Percentiles rank a stretch among this genome's conserved stretches.
Evolutionary conservation across 2,888 invertebrate species (phyloP).

Genomic region (Catocala sponsa): DNA sequence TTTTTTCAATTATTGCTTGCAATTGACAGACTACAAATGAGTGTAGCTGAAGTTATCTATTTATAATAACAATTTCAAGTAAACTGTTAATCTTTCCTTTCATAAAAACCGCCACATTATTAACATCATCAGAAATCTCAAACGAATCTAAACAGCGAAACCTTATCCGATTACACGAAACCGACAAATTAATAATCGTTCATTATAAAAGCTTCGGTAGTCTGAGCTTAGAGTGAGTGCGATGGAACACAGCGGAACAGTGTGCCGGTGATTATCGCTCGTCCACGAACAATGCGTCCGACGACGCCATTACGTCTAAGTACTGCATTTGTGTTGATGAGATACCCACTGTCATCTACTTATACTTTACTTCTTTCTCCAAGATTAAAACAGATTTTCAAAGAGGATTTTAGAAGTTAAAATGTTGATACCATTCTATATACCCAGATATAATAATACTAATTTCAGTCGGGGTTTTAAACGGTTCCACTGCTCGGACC

Average conservation of each 20-base stretch:
- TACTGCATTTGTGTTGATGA: constrained; percentile 58
- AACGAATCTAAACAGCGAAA: too few relatives aligned
- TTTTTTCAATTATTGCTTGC: too few relatives aligned
- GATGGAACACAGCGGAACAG: constrained; percentile 49
- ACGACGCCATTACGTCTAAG: constrained; percentile 61
- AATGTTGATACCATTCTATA: too few relatives aligned
- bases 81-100: too few relatives aligned
- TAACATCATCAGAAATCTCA: too few relatives aligned
- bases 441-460: too few relatives aligned
- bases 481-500: too few relatives aligned
- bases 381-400: background rate
- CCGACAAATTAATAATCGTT: constrained; percentile 40
- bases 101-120: too few relatives aligned
- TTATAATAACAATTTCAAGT: too few relatives aligned
- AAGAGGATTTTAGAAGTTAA: background rate
- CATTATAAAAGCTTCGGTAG: constrained; percentile 46
- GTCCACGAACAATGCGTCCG: constrained; percentile 69
- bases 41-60: too few relatives aligned
- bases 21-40: too few relatives aligned
- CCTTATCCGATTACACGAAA: background rate
- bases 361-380: constrained; percentile 18
- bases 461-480: too few relatives aligned
- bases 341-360: constrained; percentile 48
- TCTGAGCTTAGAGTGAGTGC: constrained; percentile 46
- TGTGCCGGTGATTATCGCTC: constrained; percentile 68